A percentile compares a stretch with the other conserved stretches of the same genome.
phyloP scores from a whole-genome alignment of 1,140 invertebrate genomes.

The Pogonomyrmex californicus region DNA sequence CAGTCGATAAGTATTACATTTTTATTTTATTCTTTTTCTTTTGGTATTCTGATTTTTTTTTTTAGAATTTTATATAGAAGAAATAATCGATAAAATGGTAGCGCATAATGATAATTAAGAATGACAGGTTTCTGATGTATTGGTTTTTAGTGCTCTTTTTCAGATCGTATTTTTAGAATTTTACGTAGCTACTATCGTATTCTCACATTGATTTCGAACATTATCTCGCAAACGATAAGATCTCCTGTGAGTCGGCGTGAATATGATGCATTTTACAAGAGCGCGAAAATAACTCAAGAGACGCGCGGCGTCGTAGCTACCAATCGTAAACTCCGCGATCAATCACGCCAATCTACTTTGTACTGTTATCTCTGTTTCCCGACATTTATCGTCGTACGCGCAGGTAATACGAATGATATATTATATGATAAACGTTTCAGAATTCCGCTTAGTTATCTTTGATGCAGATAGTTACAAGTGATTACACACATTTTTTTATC shows the following conservation, averaged over 20 bases:
- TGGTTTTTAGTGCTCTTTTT: neutral
- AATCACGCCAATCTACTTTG: conserved; percentile 18
- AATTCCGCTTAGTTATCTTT: neutral
- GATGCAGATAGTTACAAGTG: neutral
- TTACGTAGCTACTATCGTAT: neutral
- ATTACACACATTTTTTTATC: neutral
- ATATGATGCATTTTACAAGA: conserved; percentile 4
- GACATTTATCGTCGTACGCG: neutral
- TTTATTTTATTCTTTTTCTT: neutral
- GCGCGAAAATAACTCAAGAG: neutral
- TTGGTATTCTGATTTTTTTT: neutral
- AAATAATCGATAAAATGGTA: neutral
- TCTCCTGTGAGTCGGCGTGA: neutral
- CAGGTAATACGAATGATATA: neutral
- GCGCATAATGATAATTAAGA: neutral
- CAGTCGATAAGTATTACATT: neutral
- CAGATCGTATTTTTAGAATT: neutral
- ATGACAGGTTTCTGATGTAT: neutral
- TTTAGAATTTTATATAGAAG: neutral
- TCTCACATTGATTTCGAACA: neutral
- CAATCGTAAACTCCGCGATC: neutral
- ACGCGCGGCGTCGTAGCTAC: neutral
- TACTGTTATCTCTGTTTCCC: conserved; percentile 16
- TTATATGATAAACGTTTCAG: conserved; percentile 5
- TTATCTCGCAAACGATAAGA: neutral